A percentile compares a stretch with the other conserved stretches of the same genome.
phyloP scores from a whole-genome alignment of 2,113 vertebrate species.

The Gymnobelideus leadbeateri region DNA sequence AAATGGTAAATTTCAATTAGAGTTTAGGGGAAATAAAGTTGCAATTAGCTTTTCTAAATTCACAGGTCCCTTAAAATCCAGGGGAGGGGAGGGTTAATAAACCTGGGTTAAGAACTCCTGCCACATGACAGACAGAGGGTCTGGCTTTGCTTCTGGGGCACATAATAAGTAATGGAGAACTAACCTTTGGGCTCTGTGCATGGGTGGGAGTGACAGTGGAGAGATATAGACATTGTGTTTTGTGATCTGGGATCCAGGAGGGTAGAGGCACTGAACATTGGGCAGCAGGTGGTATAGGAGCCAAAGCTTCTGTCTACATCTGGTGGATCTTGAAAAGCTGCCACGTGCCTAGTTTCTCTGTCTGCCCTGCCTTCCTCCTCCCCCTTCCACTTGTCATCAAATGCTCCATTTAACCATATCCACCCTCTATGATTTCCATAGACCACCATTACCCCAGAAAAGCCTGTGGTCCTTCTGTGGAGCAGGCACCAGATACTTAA shows the following conservation, averaged over 20 bases:
- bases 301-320: neutral
- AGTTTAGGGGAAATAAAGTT: neutral
- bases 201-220: neutral
- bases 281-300: slow-evolving; percentile 26
- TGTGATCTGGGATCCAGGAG: neutral
- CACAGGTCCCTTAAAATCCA: neutral
- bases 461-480: neutral
- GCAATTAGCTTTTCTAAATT: neutral
- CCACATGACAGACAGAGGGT: neutral
- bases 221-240: neutral
- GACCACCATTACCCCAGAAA: neutral
- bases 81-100: neutral
- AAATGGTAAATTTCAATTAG: neutral
- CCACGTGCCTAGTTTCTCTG: neutral
- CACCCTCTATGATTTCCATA: neutral
- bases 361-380: neutral
- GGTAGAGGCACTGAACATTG: neutral
- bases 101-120: neutral
- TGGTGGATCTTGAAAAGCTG: slow-evolving; percentile 49
- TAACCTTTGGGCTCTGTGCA: neutral
- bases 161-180: neutral
- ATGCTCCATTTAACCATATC: slow-evolving; percentile 32
- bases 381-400: slow-evolving; percentile 43
- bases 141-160: neutral
- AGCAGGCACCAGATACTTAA: neutral